Base-by-base conservation (phyloP, 2,888 invertebrate species). In the Endomychus coccineus region DNA sequence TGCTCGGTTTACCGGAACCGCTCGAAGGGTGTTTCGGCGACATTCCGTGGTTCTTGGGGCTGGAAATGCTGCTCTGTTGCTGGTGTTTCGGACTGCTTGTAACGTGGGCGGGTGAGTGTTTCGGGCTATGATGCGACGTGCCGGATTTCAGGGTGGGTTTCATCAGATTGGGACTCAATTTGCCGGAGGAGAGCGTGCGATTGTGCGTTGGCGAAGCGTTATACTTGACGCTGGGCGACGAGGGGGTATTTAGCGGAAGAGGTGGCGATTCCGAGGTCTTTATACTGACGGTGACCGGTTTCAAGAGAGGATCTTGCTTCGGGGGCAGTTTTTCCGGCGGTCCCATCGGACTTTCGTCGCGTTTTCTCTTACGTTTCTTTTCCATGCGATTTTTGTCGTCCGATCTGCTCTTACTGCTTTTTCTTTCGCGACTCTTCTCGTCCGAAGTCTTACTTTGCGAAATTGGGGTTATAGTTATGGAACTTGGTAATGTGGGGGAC, bases 401-500 rank as follows among this genome's bases (percentile, higher is more conserved):
- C 37, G 58, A 57, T 37, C 51, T 54, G 42, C 50, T 68, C 57
- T 57, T 68, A 51, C 59, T 58, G 39, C 66, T 69, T 46, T 71
- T 71, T 32, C 69, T 61, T 32, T 71, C 69, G 28, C 66, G 61
- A 58, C 59, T 42, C 54, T 63, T 46, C 36, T 63, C 55, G 2
- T 56, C 56, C 16, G 44, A 42, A 14, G 43, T 36, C 15, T 43
- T 46, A 3, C 31, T 37, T 31, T 40, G 40, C 4, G 78, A 72
- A 23, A 89, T 87, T 2, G 89, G 85, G 0, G 89, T 90, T 36
- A 90, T 89, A 1, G 89, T 89, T 39, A 89, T 86, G 1, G 88
- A 86, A 54, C 83, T 83, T 6, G 86, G 81, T 16, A 84, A 61
- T 3, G 74, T 72, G 4, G 80, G 71, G 3, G 77, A 75, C 0